Evolutionary conservation across 2,797 vertebrate genomes (phyloP), one percentile per base, ranked within the genome.

Genomic region (Streptopelia turtur): DNA sequence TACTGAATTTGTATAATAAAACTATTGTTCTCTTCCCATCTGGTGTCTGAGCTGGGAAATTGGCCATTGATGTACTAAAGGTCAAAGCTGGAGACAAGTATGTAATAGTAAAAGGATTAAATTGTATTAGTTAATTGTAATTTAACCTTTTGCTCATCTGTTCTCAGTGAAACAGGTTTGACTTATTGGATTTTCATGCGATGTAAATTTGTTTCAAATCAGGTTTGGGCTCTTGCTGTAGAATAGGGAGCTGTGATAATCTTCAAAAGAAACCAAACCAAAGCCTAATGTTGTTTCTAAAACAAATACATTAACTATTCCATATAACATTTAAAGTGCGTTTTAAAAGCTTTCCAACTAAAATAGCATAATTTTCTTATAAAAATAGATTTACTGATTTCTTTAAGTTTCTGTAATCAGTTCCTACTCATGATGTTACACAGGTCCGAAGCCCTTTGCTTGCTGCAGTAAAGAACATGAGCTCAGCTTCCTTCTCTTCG

Each of bases 21-120:
- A 75, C 81, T 75, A 82, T 94, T 96, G 92, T 94, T 89, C 92
- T 86, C 87, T 87, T 92, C 83, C 95, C 96, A 97, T 97, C 96
- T 97, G 96, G 88, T 96, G 95, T 95, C 94, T 92, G 76, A 77
- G 61, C 16, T 71, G 47, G 79, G 87, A 89, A 89, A 96, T 90
- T 71, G 92, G 90, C 90, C 94, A 92, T 86, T 72, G 64, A 93
- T 96, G 77, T 0, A 27, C 30, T 28, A 52, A 83, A 94, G 94
- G 91, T 94, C 93, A 96, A 64, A 95, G 33, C 80, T 91, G 76
- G 37, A 90, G 92, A 43, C 63, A 71, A 37, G 53, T 39, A 56
- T 57, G 33, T 89, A 60, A 80, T 37, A 64, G 31, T 52, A 64
- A 86, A 69, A 90, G 57, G 89, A 91, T 97, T 94, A 90, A 93